These are phyloP conservation scores for Tridacna crocea DNA, from an alignment of 2,888 invertebrate species.

Conservation along the genomic window DNA sequence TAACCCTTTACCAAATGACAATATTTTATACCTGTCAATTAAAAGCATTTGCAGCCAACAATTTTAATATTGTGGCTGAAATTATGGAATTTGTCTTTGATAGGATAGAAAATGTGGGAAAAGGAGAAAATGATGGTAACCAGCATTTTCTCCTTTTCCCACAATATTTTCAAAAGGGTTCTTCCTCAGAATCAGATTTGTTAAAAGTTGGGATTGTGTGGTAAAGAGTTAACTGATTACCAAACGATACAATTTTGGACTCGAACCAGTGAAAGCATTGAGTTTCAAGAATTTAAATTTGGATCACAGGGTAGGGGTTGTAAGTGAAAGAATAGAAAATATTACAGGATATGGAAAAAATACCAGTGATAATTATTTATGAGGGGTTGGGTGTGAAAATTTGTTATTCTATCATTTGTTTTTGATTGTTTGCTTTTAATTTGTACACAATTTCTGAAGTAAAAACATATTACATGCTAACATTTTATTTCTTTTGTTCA, in stretches of 20 bases:
- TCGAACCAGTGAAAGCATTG: too few relatives aligned
- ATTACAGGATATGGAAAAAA: too few relatives aligned
- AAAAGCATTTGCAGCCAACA: background rate
- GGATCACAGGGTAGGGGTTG: too few relatives aligned
- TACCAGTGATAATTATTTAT: too few relatives aligned
- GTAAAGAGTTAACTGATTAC: background rate
- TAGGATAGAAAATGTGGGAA: background rate
- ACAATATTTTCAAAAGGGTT: background rate
- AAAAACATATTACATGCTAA: background rate
- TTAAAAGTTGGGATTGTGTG: background rate
- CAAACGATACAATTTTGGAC: too few relatives aligned
- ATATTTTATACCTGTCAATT: background rate
- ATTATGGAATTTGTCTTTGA: background rate
- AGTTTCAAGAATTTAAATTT: too few relatives aligned
- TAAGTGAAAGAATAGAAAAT: too few relatives aligned
- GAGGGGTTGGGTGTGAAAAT: too few relatives aligned
- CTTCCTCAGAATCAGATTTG: background rate
- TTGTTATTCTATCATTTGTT: too few relatives aligned
- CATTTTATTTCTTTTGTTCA: slow-evolving; percentile 80
- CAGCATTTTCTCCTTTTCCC: background rate
- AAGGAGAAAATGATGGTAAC: background rate
- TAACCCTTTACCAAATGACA: background rate
- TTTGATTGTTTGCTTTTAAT: too few relatives aligned
- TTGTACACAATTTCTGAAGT: too few relatives aligned
- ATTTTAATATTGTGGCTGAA: background rate